Base-by-base conservation (phyloP, 1,140 invertebrate genomes). In the Hycleus cichorii region DNA sequence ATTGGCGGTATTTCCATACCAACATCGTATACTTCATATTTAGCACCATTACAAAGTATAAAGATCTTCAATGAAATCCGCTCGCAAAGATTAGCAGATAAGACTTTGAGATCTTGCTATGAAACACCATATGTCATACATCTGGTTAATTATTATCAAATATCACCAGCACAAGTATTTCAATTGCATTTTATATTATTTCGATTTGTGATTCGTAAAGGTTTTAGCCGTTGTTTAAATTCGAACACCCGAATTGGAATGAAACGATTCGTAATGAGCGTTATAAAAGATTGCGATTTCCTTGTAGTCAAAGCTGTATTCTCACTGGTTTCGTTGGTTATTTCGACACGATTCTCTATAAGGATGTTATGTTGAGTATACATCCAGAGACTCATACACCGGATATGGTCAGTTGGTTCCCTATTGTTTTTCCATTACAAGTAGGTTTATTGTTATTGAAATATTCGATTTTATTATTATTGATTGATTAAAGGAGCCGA, bases 391-490 rank as follows among this genome's bases (percentile, higher is more conserved):
- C 89, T 4, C 89, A 95, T 71, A 93, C 93, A 39, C 78, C 81
- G 3, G 89, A 89, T 68, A 94, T 98, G 91, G 91, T 95, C 64
- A 94, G 92, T 63, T 98, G 96, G 96, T 98, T 98, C 72, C 94
- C 95, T 9, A 91, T 97, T 50, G 91, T 90, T 62, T 96, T 97
- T 72, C 94, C 95, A 26, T 82, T 97, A 12, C 81, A 81, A 74
- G 89, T 91, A 80, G 72, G 73, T 49, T 42, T 54, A 48, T 57
- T 54, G 27, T 26, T 27, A 59, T 50, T 7, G 12, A 45, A 27
- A 43, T 49, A n/a, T 43, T 18, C 9, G 24, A 11, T 49, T 46
- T 26, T 58, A 46, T 50, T 38, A 40, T 12, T 44, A 39, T 58
- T 24, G 47, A 57, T 62, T 39, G 63, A 38, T 78, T 80, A 48